Base-by-base conservation (phyloP, 2,797 vertebrate genomes). In the Pipistrellus nathusii region DNA sequence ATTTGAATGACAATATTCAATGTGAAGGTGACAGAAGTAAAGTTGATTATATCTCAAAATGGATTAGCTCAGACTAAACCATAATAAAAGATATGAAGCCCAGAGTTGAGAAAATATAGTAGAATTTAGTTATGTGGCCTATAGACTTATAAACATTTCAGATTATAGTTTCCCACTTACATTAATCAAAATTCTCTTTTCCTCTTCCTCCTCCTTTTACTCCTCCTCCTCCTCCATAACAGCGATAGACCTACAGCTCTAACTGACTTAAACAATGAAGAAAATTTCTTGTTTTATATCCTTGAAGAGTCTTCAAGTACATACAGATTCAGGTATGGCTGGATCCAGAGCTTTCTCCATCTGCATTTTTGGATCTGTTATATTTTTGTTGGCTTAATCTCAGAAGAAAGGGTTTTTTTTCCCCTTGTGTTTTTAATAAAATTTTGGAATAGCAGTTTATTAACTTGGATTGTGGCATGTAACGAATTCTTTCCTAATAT, bases 1-100 rank as follows among this genome's bases (percentile, higher is more conserved):
- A 41, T 23, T 95, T 20, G 44, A 95, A 88, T 64, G 32, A 27
- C 27, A 93, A 85, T 35, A 38, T 62, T 84, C 76, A 55, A 53
- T 59, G 66, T 95, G 66, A n/a, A 27, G 89, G 71, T 66, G 91
- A 76, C 21, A 90, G n/a, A 97, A 91, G 20, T 10, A 44, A 78
- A 10, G 41, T 51, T 92, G 10, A 92, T 57, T 23, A 88, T 71
- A 11, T 15, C 32, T 77, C 48, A 73, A 84, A 76, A 93, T 51
- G 35, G n/a, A 55, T 88, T 51, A 59, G 1, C 44, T 69, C 38
- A 83, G 41, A 62, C 12, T 53, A 44, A 80, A 62, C 17, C 5
- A 38, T 57, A 41, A 85, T 57, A 55, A 57, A 88, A 69, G 25
- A 11, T 21, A 59, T 48, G 44, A 95, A 78, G 2, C 57, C 38